Base-by-base conservation (phyloP, 2,113 vertebrate species). In the Engraulis encrasicolus region DNA sequence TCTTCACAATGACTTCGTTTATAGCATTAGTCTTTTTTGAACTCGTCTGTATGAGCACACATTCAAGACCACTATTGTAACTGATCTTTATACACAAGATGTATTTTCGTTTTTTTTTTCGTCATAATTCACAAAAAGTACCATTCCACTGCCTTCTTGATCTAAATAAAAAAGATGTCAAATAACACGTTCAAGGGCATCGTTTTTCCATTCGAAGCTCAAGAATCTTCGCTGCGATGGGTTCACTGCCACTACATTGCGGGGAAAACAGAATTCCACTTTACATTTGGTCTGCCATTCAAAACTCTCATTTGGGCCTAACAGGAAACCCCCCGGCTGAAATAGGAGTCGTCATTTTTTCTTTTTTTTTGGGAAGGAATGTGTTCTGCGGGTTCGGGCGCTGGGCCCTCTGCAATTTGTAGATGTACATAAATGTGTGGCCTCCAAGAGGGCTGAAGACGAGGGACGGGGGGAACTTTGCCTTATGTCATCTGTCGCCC, bases 361-460 rank as follows among this genome's bases (percentile, higher is more conserved):
- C 92, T 94, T 91, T 94, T 92, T 94, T 94, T 93, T 87, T 93
- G 83, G 93, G 94, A 94, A 95, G 92, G 93, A 94, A 95, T 94
- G 94, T 88, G 88, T 92, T 92, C 92, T 90, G 93, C 90, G 93
- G 94, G 92, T 93, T 92, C 90, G 89, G 92, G 92, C 90, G 91
- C 92, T 92, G 92, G 90, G 91, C 80, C 91, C 93, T 93, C 92
- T 95, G 92, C 95, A 94, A 95, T 95, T 95, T 95, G 92, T 93
- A 92, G 94, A 94, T 89, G 93, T 93, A 94, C 91, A 94, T 92
- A 94, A 95, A 94, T 93, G 91, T 93, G 93, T 89, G 89, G 93
- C 88, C 86, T 86, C 93, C 81, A 85, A 86, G 66, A 74, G 5
- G 66, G 34, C 93, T 93, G 93, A 95, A 94, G 92, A 94, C 93